A percentile compares a stretch with the other conserved stretches of the same genome.
These are phyloP conservation scores for Hypercompe scribonia DNA, from an alignment of 2,888 invertebrate species.

Conservation along the genomic window DNA sequence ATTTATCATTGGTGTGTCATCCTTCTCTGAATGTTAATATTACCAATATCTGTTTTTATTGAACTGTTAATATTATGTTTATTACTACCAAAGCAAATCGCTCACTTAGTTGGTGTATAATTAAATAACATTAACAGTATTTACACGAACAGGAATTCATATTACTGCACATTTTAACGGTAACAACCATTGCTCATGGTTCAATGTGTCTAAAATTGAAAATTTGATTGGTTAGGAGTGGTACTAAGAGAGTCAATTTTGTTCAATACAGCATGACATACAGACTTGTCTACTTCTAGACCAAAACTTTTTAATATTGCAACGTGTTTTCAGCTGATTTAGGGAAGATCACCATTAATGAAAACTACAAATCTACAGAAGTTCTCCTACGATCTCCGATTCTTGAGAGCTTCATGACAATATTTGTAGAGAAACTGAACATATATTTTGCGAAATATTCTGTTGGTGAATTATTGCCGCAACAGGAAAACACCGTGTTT, in stretches of 20 bases:
- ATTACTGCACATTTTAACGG: too few species aligned
- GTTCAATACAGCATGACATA: background rate
- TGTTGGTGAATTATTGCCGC: background rate
- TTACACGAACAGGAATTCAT: too few species aligned
- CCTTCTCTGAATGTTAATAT: too few species aligned
- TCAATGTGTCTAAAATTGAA: too few species aligned
- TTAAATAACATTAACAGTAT: too few species aligned
- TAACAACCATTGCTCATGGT: too few species aligned
- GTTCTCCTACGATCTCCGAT: background rate
- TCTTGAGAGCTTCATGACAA: background rate
- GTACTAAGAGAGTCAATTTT: background rate
- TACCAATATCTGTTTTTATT: too few species aligned
- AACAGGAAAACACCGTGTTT: background rate
- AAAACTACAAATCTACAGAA: background rate
- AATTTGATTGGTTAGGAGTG: background rate
- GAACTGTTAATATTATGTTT: too few species aligned
- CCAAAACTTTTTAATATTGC: background rate
- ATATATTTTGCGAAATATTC: background rate
- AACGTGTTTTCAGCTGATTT: background rate
- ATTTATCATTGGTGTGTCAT: too few species aligned
- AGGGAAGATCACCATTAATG: background rate
- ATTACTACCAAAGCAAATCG: too few species aligned
- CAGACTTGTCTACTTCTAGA: background rate
- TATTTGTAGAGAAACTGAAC: background rate
- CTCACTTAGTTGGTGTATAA: too few species aligned